A percentile compares a stretch with the other conserved stretches of the same genome.
These are phyloP conservation scores for Drosophila mayaguana DNA, from an alignment of 2,888 invertebrate genomes.

Conservation along the genomic window DNA sequence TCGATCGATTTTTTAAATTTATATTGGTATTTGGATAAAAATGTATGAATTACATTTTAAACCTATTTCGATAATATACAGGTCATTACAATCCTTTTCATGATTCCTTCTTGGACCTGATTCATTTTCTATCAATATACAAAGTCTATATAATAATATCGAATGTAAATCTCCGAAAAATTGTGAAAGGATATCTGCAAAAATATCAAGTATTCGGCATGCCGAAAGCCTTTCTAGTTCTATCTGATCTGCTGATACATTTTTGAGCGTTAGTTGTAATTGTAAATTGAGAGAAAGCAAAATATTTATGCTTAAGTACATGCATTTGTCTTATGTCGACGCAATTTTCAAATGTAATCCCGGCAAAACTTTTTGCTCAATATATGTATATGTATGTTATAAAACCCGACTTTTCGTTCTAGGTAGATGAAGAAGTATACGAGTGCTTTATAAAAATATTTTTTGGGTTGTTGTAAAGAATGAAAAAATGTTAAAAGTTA, in stretches of 20 bases:
- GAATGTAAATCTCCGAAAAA: too few species aligned
- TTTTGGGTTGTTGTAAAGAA: slow-evolving; percentile 42
- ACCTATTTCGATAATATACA: too few species aligned
- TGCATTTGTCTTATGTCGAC: slow-evolving; percentile 39
- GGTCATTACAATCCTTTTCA: too few species aligned
- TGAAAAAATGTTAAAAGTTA: slow-evolving; percentile 25
- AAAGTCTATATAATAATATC: too few species aligned
- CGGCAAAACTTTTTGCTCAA: slow-evolving; percentile 14
- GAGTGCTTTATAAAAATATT: slow-evolving; percentile 57
- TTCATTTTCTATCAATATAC: too few species aligned
- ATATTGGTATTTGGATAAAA: too few species aligned
- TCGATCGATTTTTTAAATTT: too few species aligned
- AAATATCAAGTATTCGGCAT: slow-evolving; percentile 13
- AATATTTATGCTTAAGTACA: slow-evolving; percentile 49
- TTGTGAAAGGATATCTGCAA: slow-evolving; percentile 21
- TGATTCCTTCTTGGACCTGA: too few species aligned
- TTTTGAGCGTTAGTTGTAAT: slow-evolving; percentile 26
- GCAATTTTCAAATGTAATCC: slow-evolving; percentile 32
- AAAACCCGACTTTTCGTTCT: slow-evolving; percentile 28
- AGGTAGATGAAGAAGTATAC: slow-evolving; percentile 52
- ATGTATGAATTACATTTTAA: too few species aligned
- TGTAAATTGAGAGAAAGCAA: slow-evolving; percentile 42
- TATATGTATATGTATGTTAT: slow-evolving; percentile 9
- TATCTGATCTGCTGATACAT: slow-evolving; percentile 8
- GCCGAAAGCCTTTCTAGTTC: slow-evolving; percentile 6